Conservation (phyloP, 2,888 invertebrate genomes). For the Schizotus pectinicornis region DNA sequence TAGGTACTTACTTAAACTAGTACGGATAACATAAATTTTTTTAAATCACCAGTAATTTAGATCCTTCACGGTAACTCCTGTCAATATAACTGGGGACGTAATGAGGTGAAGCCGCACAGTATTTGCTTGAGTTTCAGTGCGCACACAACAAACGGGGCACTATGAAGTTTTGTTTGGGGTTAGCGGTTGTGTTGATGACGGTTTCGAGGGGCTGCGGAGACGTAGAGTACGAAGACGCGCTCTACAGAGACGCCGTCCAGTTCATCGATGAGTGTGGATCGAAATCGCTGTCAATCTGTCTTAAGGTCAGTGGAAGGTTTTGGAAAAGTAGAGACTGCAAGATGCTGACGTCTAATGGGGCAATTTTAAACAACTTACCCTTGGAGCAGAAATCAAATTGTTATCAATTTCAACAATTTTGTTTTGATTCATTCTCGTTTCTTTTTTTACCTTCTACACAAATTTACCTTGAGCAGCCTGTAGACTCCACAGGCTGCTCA, state of each 20-base stretch:
- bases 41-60: conserved; percentile 40
- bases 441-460: too few species aligned
- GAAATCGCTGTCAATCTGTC: conserved; percentile 71
- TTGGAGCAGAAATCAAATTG: too few species aligned
- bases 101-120: conserved; percentile 40
- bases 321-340: too few species aligned
- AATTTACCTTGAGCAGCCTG: too few species aligned
- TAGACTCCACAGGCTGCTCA: too few species aligned
- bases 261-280: conserved; percentile 75
- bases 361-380: too few species aligned
- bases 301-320: conserved; percentile 66
- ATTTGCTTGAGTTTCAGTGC: conserved; percentile 32
- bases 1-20: conserved; percentile 38
- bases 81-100: conserved; percentile 50
- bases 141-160: conserved; percentile 10
- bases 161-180: conserved; percentile 22
- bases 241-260: conserved; percentile 68
- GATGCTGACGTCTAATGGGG: too few species aligned
- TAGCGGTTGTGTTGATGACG: background rate
- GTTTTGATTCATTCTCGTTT: too few species aligned
- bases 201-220: conserved; percentile 48
- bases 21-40: conserved; percentile 42
- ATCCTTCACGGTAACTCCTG: conserved; percentile 41
- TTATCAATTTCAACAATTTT: too few species aligned
- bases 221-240: conserved; percentile 62